Base-by-base conservation (phyloP, 1,140 invertebrate genomes). In the Drosophila sucinea region DNA sequence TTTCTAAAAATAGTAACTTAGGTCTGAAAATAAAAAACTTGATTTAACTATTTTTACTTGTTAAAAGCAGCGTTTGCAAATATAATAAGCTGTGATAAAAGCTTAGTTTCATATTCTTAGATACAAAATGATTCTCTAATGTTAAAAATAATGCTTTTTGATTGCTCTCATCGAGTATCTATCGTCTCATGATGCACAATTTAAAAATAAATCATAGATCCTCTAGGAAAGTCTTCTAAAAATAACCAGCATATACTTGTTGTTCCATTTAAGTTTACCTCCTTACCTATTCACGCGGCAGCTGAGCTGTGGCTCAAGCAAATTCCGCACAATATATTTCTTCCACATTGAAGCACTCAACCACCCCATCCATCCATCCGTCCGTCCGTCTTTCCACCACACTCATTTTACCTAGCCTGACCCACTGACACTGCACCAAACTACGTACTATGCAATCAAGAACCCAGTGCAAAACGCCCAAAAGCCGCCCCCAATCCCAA, bases 381-480 rank as follows among this genome's bases (percentile, higher is more conserved):
- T 17, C 17, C 17, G 17, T 17, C 17, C 17, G 17, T 17, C 17
- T 17, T 17, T 17, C 17, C 17, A 17, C 17, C 17, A 30, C 2
- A 30, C 33, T 58, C 33, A 33, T 38, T 17, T 32, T 23, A 58
- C 3, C 27, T 29, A 55, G 70, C 55, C 62, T 69, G 67, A 85
- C 70, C 74, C 55, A 77, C 64, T 84, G 74, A 74, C 73, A 81
- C 73, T 71, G 79, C 62, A 66, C 65, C 38, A 55, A 51, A 51
- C 44, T 51, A 51, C 41, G 5, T 44, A 44, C 8, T 38, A 11
- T 38, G 10, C 44, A 51, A 51, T 51, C 44, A 51, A 68, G 66
- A 64, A 66, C 40, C 32, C 17, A 58, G 54, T 54, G 51, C 6
- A 66, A 25, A 68, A 56, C 60, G 47, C 56, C 60, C 47, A 51